phyloP scores from a whole-genome alignment of 2,113 vertebrate genomes.

The Tenrec ecaudatus region DNA sequence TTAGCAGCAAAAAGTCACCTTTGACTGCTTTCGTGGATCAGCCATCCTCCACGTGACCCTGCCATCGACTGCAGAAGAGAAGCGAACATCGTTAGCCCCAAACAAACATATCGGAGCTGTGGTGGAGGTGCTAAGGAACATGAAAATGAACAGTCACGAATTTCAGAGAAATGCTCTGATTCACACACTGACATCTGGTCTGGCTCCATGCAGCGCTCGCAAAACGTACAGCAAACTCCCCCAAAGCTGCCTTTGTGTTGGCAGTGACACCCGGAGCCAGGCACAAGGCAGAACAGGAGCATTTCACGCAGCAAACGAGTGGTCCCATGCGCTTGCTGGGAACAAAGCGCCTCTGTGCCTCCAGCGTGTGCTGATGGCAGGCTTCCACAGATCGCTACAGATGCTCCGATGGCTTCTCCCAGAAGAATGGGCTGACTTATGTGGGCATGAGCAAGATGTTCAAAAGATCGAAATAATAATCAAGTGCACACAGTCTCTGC shows the following conservation, averaged over 20 bases:
- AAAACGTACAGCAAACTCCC: conserved; percentile 21
- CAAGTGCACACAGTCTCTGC: conserved; percentile 30
- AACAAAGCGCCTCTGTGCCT: conserved; percentile 69
- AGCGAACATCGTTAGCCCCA: not conserved
- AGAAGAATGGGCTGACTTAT: conserved; percentile 62
- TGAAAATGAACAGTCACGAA: conserved; percentile 10
- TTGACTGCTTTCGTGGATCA: fast-evolving
- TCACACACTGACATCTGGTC: conserved; percentile 60
- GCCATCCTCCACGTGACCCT: not conserved
- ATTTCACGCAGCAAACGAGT: conserved; percentile 47
- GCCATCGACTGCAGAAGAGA: not conserved
- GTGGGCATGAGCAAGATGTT: conserved; percentile 62
- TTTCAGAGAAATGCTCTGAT: conserved; percentile 14
- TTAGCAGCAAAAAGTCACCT: not conserved
- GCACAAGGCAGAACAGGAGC: conserved; percentile 72
- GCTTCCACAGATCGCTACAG: conserved; percentile 60
- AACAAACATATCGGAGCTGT: not conserved
- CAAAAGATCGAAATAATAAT: conserved; percentile 11
- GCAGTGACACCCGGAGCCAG: conserved; percentile 20
- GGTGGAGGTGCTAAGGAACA: not conserved
- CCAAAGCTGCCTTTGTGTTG: conserved; percentile 40
- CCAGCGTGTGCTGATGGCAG: conserved; percentile 20
- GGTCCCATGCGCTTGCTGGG: conserved; percentile 21
- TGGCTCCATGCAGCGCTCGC: not conserved
- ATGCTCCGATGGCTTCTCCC: conserved; percentile 14